Percentiles rank a stretch among this genome's conserved stretches.
These are phyloP conservation scores for Uria lomvia DNA, from an alignment of 2,113 vertebrate genomes.

Conservation along the genomic window DNA sequence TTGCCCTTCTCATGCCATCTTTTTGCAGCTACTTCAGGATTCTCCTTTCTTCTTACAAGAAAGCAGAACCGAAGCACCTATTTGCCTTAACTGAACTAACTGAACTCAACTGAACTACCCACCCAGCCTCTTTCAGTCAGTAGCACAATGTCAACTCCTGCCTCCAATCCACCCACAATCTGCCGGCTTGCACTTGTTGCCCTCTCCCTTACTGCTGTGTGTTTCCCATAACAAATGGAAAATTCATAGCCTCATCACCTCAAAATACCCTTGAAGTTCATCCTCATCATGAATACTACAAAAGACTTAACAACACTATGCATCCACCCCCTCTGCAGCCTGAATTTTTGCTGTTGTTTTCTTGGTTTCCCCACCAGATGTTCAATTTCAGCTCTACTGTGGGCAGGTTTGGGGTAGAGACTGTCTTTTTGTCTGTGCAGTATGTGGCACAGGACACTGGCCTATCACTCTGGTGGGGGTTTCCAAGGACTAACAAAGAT, in stretches of 20 bases:
- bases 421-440: background rate
- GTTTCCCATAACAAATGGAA: background rate
- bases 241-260: background rate
- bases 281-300: background rate
- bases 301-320: background rate
- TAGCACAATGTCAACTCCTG: background rate
- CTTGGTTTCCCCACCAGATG: background rate
- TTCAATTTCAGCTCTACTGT: background rate
- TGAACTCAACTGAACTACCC: background rate
- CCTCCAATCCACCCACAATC: background rate
- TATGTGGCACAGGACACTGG: background rate
- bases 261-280: background rate
- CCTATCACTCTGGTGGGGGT: background rate
- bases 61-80: background rate
- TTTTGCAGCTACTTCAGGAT: background rate
- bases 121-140: background rate
- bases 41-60: background rate
- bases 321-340: background rate
- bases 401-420: background rate
- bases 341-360: background rate
- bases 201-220: background rate
- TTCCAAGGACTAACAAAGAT: background rate
- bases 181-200: background rate
- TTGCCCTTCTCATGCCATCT: background rate
- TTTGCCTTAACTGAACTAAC: background rate